Percentiles rank a stretch among this genome's conserved stretches.
Evolutionary conservation across 2,797 vertebrate genomes (phyloP).

Genomic region (Podargus strigoides): DNA sequence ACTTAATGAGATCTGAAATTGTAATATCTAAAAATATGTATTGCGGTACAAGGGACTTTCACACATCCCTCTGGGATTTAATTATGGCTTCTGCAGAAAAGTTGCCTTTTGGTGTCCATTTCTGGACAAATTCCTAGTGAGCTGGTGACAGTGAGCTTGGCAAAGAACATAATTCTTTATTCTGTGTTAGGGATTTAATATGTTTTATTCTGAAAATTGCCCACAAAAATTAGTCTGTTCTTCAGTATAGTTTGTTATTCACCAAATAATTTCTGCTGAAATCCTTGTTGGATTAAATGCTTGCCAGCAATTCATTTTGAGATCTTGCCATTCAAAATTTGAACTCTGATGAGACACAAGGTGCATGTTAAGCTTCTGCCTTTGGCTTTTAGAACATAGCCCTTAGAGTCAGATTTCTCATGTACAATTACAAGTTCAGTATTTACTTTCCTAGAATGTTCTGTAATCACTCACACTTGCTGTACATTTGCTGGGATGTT

Average conservation of each 20-base stretch:
- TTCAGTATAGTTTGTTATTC: not conserved
- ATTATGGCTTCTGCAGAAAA: not conserved
- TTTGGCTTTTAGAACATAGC: not conserved
- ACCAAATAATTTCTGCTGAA: not conserved
- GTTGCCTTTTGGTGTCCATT: not conserved
- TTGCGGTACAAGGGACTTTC: not conserved
- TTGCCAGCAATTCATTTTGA: not conserved
- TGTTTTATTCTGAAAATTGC: not conserved
- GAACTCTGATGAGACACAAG: not conserved
- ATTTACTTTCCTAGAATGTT: constrained; percentile 33
- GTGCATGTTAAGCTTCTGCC: not conserved
- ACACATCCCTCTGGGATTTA: not conserved
- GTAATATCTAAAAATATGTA: constrained; percentile 24
- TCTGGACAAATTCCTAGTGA: not conserved
- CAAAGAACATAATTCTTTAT: not conserved
- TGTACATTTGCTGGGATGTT: not conserved
- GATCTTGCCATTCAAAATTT: not conserved
- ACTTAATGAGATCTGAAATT: constrained; percentile 31
- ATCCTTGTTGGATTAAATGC: not conserved
- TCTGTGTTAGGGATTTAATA: not conserved
- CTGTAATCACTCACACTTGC: not conserved
- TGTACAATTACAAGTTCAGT: not conserved
- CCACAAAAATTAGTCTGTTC: not conserved
- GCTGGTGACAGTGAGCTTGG: not conserved
- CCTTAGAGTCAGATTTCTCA: not conserved